Percentiles rank a stretch among this genome's conserved stretches.
Evolutionary conservation across 1,140 invertebrate genomes (phyloP).

Genomic region (Ceratosolen fusciceps): DNA sequence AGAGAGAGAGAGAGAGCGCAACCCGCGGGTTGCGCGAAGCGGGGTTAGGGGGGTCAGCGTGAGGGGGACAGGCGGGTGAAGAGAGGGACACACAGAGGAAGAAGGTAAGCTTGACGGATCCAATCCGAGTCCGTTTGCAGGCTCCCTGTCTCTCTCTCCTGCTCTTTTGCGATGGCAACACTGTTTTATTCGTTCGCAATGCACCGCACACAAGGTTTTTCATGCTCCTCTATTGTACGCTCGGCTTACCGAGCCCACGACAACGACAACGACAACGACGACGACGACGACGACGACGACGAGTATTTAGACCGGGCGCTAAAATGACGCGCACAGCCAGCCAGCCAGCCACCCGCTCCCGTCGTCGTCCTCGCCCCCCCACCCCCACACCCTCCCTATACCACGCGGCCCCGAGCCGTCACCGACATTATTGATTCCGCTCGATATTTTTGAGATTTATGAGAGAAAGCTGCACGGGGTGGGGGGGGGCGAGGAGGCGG

Average conservation of each 20-base stretch:
- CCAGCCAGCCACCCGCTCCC: neutral
- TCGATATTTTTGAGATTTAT: too few relatives aligned
- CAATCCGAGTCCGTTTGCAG: constrained; percentile 33
- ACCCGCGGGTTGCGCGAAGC: too few relatives aligned
- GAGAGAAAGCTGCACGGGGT: neutral
- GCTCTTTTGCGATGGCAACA: constrained; percentile 42
- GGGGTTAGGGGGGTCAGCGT: neutral
- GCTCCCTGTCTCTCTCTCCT: constrained; percentile 17
- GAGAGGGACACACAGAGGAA: neutral
- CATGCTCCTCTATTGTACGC: constrained; percentile 2
- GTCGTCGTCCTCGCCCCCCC: too few relatives aligned
- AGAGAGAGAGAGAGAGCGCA: constrained; percentile 9
- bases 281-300: too few relatives aligned
- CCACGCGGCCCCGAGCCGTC: neutral
- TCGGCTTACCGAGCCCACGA: neutral
- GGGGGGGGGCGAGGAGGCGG: neutral
- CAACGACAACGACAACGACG: too few relatives aligned
- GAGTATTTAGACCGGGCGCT: neutral
- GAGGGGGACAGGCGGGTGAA: neutral
- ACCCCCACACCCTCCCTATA: neutral
- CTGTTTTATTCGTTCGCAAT: constrained; percentile 35
- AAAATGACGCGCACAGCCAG: too few relatives aligned
- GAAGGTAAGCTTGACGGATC: constrained; percentile 34
- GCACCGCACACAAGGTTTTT: constrained; percentile 15
- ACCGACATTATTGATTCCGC: too few relatives aligned